Evolutionary conservation across 37 sponge, comb jelly and placozoan genomes (phyloP).

Genomic region (Eunapius fragilis): DNA sequence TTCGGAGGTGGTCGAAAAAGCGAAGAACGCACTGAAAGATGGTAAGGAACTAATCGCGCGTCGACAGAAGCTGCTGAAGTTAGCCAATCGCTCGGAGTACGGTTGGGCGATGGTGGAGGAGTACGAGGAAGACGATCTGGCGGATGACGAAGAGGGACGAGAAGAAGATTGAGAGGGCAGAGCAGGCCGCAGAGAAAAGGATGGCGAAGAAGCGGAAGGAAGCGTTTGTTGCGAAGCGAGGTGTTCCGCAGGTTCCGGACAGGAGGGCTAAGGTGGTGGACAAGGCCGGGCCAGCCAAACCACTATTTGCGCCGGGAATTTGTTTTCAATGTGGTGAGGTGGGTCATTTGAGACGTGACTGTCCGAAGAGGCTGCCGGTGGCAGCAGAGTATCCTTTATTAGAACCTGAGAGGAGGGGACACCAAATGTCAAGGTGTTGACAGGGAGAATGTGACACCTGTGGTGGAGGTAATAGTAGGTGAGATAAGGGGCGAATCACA

Average conservation of each 20-base stretch:
- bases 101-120: slow-evolving; percentile 14
- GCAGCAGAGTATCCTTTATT: neutral
- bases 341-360: slow-evolving; percentile 16
- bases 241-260: neutral
- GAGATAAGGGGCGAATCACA: neutral
- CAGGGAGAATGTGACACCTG: neutral
- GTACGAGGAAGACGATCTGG: slow-evolving; percentile 17
- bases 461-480: neutral
- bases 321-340: slow-evolving; percentile 19
- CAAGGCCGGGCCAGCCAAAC: neutral
- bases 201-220: neutral
- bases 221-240: neutral
- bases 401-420: neutral
- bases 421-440: neutral
- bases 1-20: neutral
- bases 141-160: slow-evolving; percentile 21
- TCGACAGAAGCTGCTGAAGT: slow-evolving; percentile 13
- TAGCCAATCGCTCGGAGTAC: slow-evolving; percentile 9
- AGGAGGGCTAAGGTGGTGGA: neutral
- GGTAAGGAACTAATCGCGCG: slow-evolving; percentile 17
- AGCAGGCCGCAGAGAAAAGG: neutral
- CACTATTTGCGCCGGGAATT: slow-evolving; percentile 1
- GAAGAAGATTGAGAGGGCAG: slow-evolving; percentile 7
- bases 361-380: slow-evolving; percentile 4
- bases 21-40: neutral